Conservation (phyloP, 2,888 invertebrate species). For the Brachyptera putata region DNA sequence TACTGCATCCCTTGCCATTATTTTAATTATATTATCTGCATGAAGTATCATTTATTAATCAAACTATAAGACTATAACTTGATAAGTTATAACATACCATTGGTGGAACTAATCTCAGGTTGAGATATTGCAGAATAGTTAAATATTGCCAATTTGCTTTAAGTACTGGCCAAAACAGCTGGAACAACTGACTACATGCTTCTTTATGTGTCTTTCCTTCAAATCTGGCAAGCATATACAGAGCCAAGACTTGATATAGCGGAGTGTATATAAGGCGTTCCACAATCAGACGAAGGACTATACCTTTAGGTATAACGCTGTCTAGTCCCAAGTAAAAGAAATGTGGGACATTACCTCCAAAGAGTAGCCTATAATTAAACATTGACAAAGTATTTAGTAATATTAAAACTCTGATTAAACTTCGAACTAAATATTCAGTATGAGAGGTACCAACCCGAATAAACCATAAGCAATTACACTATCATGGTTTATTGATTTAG, state of each 20-base stretch:
- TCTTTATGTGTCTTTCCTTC: slow-evolving; percentile 69
- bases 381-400: neutral
- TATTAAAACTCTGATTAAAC: neutral
- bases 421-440: slow-evolving; percentile 20
- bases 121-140: slow-evolving; percentile 68
- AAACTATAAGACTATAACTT: neutral
- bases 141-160: slow-evolving; percentile 73
- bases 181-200: slow-evolving; percentile 59
- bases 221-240: slow-evolving; percentile 68
- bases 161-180: slow-evolving; percentile 62
- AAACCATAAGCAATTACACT: slow-evolving; percentile 68
- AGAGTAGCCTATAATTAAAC: slow-evolving; percentile 56
- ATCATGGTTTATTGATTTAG: slow-evolving; percentile 57
- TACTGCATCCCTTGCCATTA: too few species aligned
- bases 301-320: slow-evolving; percentile 55
- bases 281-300: slow-evolving; percentile 55
- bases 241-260: slow-evolving; percentile 64
- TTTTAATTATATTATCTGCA: too few species aligned
- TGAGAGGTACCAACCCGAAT: slow-evolving; percentile 59
- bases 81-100: slow-evolving; percentile 55
- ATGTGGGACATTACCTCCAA: slow-evolving; percentile 76
- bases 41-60: neutral
- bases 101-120: slow-evolving; percentile 70
- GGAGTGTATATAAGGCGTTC: slow-evolving; percentile 71
- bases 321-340: slow-evolving; percentile 67